Evolutionary conservation across 1,140 invertebrate genomes (phyloP), one percentile per base, ranked within the genome.

Genomic region (Mya arenaria): DNA sequence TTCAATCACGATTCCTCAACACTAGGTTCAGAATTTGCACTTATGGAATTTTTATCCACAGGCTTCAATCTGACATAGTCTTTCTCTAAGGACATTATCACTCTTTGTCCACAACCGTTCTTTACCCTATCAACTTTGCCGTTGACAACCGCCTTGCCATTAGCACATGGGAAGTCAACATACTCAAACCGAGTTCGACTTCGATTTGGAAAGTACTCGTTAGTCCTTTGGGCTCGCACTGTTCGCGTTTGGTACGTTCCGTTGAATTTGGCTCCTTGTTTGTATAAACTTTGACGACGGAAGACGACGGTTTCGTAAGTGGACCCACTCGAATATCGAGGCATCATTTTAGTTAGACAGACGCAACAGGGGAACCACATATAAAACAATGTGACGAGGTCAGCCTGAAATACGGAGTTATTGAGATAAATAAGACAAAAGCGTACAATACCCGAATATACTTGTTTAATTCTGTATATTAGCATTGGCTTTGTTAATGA

Each of bases 351-450:
- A 23, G 82, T 85, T 15, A 85, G 72, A 39, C 79, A 85, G 25
- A 68, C 69, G 65, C 84, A 85, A 36, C 84, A 85, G 0, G 84
- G 84, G 63, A 83, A 85, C 69, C 72, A 79, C 68, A 73, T 75
- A 65, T 78, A 65, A 48, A 82, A 83, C 1, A 85, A 41, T 15
- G 68, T 62, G n/a, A 83, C 69, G 23, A 85, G 56, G 63, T 85
- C 84, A 52, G 79, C 84, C 84, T 85, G 56, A 8, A 80, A 63
- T n/a, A n/a, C n/a, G n/a, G n/a, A n/a, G n/a, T n/a, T n/a, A n/a
- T n/a, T n/a, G n/a, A n/a, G n/a, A n/a, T n/a, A n/a, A n/a, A n/a
- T n/a, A n/a, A n/a, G n/a, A n/a, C n/a, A n/a, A n/a, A n/a, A n/a
- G n/a, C n/a, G n/a, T n/a, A n/a, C n/a, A n/a, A n/a, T n/a, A n/a